A percentile compares a stretch with the other conserved stretches of the same genome.
These are phyloP conservation scores for Sus cebifrons DNA, from an alignment of 2,797 vertebrate species.

Conservation along the genomic window DNA sequence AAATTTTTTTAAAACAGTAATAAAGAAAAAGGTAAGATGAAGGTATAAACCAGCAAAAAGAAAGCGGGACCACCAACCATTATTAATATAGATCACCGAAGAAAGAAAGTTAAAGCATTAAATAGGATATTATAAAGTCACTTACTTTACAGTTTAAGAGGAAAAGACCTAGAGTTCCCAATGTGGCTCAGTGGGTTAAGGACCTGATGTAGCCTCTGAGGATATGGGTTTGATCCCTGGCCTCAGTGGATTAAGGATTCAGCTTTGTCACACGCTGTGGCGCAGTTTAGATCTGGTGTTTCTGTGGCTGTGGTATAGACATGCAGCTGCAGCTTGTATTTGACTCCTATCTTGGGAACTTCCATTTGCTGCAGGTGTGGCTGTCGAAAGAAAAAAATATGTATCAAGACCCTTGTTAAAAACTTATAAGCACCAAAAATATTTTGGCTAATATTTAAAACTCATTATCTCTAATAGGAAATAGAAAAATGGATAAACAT, in stretches of 20 bases:
- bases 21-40: conserved; percentile 24
- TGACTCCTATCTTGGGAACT: too few relatives aligned
- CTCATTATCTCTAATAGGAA: background rate
- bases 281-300: too few relatives aligned
- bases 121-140: conserved; percentile 47
- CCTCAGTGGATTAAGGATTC: too few relatives aligned
- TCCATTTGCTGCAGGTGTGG: too few relatives aligned
- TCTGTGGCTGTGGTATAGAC: too few relatives aligned
- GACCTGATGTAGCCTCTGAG: too few relatives aligned
- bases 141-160: conserved; percentile 29
- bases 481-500: background rate
- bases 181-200: too few relatives aligned
- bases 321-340: too few relatives aligned
- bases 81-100: conserved; percentile 27
- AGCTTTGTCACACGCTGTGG: too few relatives aligned
- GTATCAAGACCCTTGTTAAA: background rate
- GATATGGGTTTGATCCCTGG: too few relatives aligned
- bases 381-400: too few relatives aligned
- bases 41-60: conserved; percentile 12
- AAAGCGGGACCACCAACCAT: background rate
- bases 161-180: too few relatives aligned
- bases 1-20: background rate
- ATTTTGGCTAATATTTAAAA: conserved; percentile 46
- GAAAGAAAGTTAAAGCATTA: conserved; percentile 22
- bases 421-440: background rate